phyloP scores from a whole-genome alignment of 1,140 invertebrate genomes.

The Whitmania pigra region DNA sequence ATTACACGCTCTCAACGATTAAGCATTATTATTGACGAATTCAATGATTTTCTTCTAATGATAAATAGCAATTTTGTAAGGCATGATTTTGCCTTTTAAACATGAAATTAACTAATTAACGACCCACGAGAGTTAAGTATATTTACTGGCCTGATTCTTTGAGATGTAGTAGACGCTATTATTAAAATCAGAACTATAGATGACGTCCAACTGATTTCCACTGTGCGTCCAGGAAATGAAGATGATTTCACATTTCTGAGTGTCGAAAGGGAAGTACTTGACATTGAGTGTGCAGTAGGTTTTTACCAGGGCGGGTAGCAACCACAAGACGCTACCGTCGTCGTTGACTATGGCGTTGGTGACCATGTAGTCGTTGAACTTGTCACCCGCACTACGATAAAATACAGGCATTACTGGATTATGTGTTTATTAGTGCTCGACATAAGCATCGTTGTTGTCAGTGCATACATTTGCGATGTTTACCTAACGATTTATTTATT shows the following conservation, averaged over 20 bases:
- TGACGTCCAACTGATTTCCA: constrained; percentile 23
- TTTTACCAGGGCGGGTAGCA: constrained; percentile 39
- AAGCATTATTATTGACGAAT: too few species aligned
- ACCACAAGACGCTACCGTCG: constrained; percentile 70
- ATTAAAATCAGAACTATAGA: constrained; percentile 19
- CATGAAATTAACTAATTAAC: too few species aligned
- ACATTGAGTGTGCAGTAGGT: constrained; percentile 28
- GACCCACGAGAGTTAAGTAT: too few species aligned
- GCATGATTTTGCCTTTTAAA: too few species aligned
- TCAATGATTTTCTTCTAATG: too few species aligned
- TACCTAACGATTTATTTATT: too few species aligned
- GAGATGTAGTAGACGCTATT: constrained; percentile 25
- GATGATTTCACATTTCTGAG: constrained; percentile 25
- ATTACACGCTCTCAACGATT: too few species aligned
- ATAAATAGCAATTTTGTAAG: too few species aligned
- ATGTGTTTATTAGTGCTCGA: too few species aligned
- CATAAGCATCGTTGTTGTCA: too few species aligned
- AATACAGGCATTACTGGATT: constrained; percentile 12
- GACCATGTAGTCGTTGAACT: constrained; percentile 92
- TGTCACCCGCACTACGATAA: constrained; percentile 69
- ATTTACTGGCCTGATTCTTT: constrained; percentile 18
- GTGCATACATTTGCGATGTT: too few species aligned
- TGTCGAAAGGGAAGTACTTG: constrained; percentile 28
- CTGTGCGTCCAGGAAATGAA: constrained; percentile 28
- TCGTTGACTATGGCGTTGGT: constrained; percentile 80